Conservation (phyloP, 1,140 invertebrate species). For the Physella acuta region DNA sequence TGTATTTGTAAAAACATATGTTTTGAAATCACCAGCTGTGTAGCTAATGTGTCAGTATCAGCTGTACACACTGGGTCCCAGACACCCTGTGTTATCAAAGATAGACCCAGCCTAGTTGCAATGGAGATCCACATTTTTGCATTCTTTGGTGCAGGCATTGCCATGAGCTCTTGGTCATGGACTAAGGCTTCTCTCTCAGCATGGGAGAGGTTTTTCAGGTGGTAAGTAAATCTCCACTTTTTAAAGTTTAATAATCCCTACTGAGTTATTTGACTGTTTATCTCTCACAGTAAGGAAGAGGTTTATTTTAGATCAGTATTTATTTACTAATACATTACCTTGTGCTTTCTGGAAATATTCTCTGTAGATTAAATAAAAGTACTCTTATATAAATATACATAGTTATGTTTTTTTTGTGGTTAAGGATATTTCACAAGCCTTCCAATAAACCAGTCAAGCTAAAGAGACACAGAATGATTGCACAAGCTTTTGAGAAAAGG, state of each 20-base stretch:
- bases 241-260: no score
- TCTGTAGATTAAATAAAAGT: no score
- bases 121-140: constrained; percentile 79
- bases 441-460: constrained; percentile 62
- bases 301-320: no score
- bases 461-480: constrained; percentile 87
- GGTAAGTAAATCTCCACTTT: no score
- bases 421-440: constrained; percentile 49
- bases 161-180: constrained; percentile 93
- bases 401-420: constrained; percentile 25
- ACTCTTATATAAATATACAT: no score
- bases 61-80: neutral
- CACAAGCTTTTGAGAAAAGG: constrained; percentile 84
- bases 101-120: constrained; percentile 77
- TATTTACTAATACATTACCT: no score
- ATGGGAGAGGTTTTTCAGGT: constrained; percentile 81
- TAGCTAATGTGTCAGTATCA: constrained; percentile 54
- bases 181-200: constrained; percentile 77
- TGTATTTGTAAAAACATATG: neutral
- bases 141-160: constrained; percentile 78
- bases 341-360: no score
- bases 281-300: no score
- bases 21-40: constrained; percentile 59
- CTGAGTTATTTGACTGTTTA: no score
- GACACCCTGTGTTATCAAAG: constrained; percentile 66